These are phyloP conservation scores for Sceloporus undulatus DNA, from an alignment of 2,113 vertebrate species.

Conservation along the genomic window DNA sequence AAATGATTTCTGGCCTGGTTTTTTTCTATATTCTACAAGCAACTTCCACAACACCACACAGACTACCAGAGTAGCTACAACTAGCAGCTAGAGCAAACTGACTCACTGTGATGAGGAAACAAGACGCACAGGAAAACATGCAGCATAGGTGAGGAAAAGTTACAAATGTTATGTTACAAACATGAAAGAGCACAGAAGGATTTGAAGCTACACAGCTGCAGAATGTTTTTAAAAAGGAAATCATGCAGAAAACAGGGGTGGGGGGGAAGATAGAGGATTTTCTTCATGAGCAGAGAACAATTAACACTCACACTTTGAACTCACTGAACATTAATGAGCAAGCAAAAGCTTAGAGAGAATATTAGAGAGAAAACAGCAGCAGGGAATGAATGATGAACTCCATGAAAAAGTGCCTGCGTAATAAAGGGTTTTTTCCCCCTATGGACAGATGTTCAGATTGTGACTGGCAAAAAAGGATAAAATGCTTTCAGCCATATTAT, in stretches of 20 bases:
- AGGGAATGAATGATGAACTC: not conserved
- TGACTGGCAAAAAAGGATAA: not conserved
- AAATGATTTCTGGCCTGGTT: not conserved
- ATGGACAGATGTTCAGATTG: not conserved
- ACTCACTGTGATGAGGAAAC: conserved; percentile 1
- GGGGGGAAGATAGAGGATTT: too few species aligned
- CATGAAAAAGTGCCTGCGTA: not conserved
- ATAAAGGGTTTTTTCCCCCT: not conserved
- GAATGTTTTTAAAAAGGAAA: not conserved
- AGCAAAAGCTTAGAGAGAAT: not conserved
- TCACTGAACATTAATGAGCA: not conserved
- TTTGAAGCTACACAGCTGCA: not conserved
- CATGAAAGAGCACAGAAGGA: not conserved
- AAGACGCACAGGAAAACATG: not conserved
- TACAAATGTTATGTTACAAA: not conserved
- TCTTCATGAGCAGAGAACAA: not conserved
- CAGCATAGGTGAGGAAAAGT: not conserved
- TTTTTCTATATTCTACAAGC: not conserved
- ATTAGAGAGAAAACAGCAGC: not conserved
- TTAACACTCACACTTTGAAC: conserved; percentile 13
- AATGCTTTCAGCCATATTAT: not conserved
- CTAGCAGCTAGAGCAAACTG: not conserved
- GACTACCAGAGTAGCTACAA: not conserved
- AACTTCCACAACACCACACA: not conserved
- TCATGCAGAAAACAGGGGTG: not conserved